These are phyloP conservation scores for Ceratitis capitata DNA, from an alignment of 1,140 invertebrate species.

Conservation along the genomic window DNA sequence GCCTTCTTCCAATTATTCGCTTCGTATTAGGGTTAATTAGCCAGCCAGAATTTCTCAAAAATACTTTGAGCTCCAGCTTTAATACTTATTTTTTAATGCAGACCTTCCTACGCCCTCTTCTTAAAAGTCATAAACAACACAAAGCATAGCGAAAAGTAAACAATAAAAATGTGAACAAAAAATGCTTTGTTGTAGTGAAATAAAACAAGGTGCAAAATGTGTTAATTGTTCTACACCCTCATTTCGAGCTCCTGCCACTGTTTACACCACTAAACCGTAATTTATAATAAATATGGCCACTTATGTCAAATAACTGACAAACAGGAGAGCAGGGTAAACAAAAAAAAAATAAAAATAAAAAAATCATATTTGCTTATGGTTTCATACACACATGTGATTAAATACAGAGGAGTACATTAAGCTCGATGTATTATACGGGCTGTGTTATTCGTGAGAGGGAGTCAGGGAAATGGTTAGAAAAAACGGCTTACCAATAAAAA, in stretches of 20 bases:
- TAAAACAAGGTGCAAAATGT: constrained; percentile 23
- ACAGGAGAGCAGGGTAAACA: constrained; percentile 28
- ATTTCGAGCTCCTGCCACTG: neutral
- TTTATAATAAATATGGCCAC: constrained; percentile 34
- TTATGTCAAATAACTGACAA: constrained; percentile 37
- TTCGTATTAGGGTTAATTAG: no score
- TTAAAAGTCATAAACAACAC: neutral
- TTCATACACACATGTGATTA: constrained; percentile 3
- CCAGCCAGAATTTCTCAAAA: no score
- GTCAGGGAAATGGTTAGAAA: no score
- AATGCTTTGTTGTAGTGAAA: neutral
- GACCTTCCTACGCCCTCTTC: neutral
- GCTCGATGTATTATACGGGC: neutral
- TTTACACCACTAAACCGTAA: constrained; percentile 16
- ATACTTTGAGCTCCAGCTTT: no score
- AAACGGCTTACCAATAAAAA: no score
- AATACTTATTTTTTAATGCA: no score
- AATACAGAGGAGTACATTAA: neutral
- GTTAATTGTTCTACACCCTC: constrained; percentile 36
- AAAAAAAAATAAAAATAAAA: no score
- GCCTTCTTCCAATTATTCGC: no score
- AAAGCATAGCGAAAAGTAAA: neutral
- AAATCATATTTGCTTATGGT: constrained; percentile 19
- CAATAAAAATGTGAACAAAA: neutral
- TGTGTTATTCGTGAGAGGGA: neutral